A percentile compares a stretch with the other conserved stretches of the same genome.
These are phyloP conservation scores for Scortum barcoo DNA, from an alignment of 2,113 vertebrate species.

Conservation along the genomic window DNA sequence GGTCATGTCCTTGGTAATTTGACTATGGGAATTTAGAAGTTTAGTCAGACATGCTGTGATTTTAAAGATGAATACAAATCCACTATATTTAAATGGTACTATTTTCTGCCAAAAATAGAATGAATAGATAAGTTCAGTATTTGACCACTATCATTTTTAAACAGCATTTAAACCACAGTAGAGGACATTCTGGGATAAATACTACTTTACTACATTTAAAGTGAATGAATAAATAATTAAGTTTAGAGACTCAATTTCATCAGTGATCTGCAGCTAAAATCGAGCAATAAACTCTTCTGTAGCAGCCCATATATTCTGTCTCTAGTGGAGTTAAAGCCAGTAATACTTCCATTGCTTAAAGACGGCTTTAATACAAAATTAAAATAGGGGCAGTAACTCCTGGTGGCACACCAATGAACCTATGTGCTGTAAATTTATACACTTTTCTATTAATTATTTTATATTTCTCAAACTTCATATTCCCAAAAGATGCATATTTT, in stretches of 20 bases:
- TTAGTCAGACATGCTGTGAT: background rate
- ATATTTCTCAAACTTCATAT: background rate
- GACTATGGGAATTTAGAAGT: background rate
- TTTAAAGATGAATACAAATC: background rate
- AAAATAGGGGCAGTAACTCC: background rate
- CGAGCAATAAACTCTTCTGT: background rate
- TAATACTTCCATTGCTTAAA: background rate
- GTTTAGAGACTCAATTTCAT: background rate
- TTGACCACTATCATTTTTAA: background rate
- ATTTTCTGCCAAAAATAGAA: background rate
- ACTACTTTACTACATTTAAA: background rate
- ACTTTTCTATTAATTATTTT: background rate
- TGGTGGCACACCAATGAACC: background rate
- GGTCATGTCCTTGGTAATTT: conserved; percentile 9
- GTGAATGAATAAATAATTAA: background rate
- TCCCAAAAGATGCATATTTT: background rate
- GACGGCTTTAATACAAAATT: background rate
- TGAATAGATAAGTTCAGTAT: background rate
- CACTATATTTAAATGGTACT: background rate
- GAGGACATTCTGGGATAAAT: background rate
- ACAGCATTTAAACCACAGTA: background rate
- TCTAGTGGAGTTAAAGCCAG: background rate
- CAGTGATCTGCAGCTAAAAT: background rate
- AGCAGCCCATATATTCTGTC: background rate
- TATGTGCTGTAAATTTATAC: background rate